Evolutionary conservation across 2,888 invertebrate genomes (phyloP), one percentile per base, ranked within the genome.

Genomic region (Folsomia manolachei): DNA sequence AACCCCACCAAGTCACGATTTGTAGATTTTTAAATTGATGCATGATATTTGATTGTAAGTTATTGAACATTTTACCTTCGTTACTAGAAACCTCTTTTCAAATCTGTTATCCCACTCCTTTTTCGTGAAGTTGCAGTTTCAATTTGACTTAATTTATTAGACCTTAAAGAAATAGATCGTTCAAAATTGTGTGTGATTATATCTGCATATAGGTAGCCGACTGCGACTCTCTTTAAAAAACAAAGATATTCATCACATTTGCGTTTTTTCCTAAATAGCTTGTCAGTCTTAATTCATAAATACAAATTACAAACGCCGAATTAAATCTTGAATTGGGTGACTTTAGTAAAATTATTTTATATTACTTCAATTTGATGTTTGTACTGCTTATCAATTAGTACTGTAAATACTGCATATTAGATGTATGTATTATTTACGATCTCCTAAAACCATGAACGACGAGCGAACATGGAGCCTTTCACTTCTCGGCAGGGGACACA

Each of bases 401-500:
- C n/a, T n/a, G n/a, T n/a, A n/a, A n/a, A n/a, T n/a, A n/a, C n/a
- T n/a, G n/a, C n/a, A n/a, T n/a, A n/a, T 39, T 4, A 39, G 39
- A 39, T 39, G 4, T 39, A 39, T 39, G 4, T 39, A 61, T 69
- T 61, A 60, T 67, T 25, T 27, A 67, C 18, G 62, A 25, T 23
- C 19, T 39, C 7, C 14, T 39, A 39, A 39, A 39, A 9, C 14
- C 39, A 39, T 39, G 39, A 39, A 21, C 25, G 19, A 51, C 4
- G 27, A 51, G 65, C 74, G 39, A 39, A 21, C 25, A 51, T 66
- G 14, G 27, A 51, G 65, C 74, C 71, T 71, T 74, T 74, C 73
- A 73, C 74, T 74, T 74, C 74, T 69, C 71, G 39, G 69, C 66
- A 68, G 73, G 73, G 63, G 73, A 63, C 39, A 39, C 39, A 14